phyloP scores from a whole-genome alignment of 2,797 vertebrate genomes.

The Austrolebias charrua region DNA sequence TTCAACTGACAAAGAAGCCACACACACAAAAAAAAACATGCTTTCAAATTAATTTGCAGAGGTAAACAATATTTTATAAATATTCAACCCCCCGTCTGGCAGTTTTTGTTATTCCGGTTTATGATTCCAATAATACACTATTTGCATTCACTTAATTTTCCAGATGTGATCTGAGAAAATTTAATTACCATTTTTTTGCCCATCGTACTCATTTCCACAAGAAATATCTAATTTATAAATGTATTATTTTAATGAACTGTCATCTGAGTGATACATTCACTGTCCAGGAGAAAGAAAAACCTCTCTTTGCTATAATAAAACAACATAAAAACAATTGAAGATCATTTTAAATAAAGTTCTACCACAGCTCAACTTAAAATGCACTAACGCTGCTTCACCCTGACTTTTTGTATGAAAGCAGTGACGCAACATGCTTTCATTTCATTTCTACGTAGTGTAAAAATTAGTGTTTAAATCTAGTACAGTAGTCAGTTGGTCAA shows the following conservation, averaged over 20 bases:
- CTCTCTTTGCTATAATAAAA: slow-evolving; percentile 68
- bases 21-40: no score
- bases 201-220: slow-evolving; percentile 26
- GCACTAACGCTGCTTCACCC: slow-evolving; percentile 42
- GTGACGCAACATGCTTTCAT: slow-evolving; percentile 50
- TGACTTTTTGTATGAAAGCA: slow-evolving; percentile 53
- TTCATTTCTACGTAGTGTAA: slow-evolving; percentile 68
- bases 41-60: no score
- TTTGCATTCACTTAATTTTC: background rate
- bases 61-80: background rate
- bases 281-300: slow-evolving; percentile 39
- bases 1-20: no score
- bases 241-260: slow-evolving; percentile 37
- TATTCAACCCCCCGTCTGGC: slow-evolving; percentile 25
- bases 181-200: slow-evolving; percentile 26
- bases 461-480: slow-evolving; percentile 65
- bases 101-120: slow-evolving; percentile 48
- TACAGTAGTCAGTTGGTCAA: slow-evolving; percentile 55
- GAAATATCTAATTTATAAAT: slow-evolving; percentile 21
- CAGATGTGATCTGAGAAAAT: slow-evolving; percentile 24
- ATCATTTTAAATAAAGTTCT: slow-evolving; percentile 53
- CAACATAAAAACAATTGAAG: slow-evolving; percentile 76
- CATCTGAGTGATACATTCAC: slow-evolving; percentile 60
- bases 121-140: slow-evolving; percentile 12
- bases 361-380: slow-evolving; percentile 70